Conservation (phyloP, 1,140 invertebrate genomes). For the Dolichoris vasculosae region DNA sequence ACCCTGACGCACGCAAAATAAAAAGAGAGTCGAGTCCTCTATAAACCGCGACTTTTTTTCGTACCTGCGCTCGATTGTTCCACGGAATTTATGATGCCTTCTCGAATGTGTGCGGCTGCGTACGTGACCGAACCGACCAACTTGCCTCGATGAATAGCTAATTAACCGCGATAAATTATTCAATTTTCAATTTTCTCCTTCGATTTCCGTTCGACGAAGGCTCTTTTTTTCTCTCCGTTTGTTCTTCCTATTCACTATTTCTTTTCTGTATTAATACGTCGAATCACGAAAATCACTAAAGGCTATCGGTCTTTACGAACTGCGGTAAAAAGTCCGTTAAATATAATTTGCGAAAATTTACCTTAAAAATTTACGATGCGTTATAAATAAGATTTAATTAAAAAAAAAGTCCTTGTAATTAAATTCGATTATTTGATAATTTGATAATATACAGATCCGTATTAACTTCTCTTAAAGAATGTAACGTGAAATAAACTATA, state of each 20-base stretch:
- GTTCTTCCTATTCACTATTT: conserved; percentile 11
- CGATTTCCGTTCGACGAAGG: background rate
- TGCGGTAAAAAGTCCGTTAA: too few relatives aligned
- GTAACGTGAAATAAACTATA: conserved; percentile 30
- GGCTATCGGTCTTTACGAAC: too few relatives aligned
- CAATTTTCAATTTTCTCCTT: conserved; percentile 43
- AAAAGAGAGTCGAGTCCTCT: conserved; percentile 6
- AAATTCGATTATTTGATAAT: conserved; percentile 21
- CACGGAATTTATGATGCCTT: conserved; percentile 50
- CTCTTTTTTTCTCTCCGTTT: background rate
- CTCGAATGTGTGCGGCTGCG: background rate
- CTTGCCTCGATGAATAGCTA: conserved; percentile 30
- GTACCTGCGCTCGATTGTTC: conserved; percentile 31
- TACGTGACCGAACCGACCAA: background rate
- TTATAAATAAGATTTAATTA: conserved; percentile 25
- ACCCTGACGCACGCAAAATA: conserved; percentile 24
- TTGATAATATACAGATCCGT: conserved; percentile 22
- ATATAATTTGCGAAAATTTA: background rate
- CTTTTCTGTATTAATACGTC: background rate
- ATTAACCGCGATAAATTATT: conserved; percentile 37
- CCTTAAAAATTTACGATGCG: background rate
- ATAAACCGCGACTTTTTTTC: conserved; percentile 37
- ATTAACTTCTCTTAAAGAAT: conserved; percentile 45
- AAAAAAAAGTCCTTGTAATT: background rate
- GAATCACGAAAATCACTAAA: too few relatives aligned